Conservation (phyloP, 2,113 vertebrate genomes). For the Bos javanicus region DNA sequence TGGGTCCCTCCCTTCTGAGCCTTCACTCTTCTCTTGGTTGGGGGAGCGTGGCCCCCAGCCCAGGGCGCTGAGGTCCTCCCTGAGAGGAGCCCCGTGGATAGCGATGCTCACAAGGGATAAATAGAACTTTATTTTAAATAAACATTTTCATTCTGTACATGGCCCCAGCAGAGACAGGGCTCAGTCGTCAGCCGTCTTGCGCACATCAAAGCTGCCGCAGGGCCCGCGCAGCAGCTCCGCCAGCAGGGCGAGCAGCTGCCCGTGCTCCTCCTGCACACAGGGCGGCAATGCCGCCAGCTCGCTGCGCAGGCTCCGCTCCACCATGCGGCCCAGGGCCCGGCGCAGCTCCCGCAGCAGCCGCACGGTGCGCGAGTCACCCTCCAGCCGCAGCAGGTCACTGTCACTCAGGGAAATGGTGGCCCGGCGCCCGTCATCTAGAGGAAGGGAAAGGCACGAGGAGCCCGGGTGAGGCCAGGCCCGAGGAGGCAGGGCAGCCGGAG, state of each 20-base stretch:
- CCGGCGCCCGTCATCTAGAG: constrained; percentile 83
- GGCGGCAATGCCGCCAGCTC: constrained; percentile 75
- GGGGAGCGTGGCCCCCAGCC: not conserved
- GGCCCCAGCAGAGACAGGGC: constrained; percentile 70
- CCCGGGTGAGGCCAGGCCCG: not conserved
- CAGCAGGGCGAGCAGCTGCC: constrained; percentile 88
- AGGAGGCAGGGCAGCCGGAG: rapidly evolving
- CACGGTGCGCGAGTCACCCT: constrained; percentile 86
- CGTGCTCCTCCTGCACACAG: constrained; percentile 85
- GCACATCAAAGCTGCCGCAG: constrained; percentile 79
- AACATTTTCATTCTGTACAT: constrained; percentile 88
- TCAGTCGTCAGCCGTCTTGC: constrained; percentile 71
- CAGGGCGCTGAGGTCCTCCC: not conserved
- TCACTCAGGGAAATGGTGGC: constrained; percentile 89
- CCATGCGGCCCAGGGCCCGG: constrained; percentile 91
- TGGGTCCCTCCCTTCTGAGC: not conserved
- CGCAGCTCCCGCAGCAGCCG: constrained; percentile 92
- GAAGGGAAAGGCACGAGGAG: not conserved
- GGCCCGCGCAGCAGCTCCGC: constrained; percentile 90
- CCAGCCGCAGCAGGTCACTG: constrained; percentile 87
- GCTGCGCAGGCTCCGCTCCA: constrained; percentile 87
- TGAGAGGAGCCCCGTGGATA: not conserved
- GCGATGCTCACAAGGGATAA: constrained; percentile 86
- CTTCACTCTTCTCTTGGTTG: too few species aligned
- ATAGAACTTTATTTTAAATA: constrained; percentile 90